Conservation (phyloP, 2,888 invertebrate species). For the Seladonia tumulorum region DNA sequence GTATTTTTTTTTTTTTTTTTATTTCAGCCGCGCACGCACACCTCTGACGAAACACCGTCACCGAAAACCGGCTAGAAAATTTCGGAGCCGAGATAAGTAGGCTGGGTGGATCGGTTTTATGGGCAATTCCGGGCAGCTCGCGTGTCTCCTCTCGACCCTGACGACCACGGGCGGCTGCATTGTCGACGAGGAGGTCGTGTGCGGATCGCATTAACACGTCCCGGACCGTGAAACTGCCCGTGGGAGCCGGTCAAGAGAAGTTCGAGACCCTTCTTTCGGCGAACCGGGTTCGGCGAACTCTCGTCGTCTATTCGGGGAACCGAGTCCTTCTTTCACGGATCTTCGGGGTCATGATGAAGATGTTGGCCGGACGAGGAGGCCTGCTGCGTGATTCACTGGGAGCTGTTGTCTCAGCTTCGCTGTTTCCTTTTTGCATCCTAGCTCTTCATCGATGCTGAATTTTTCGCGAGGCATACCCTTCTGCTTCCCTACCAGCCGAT, state of each 20-base stretch:
- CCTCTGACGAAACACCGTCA: slow-evolving; percentile 21
- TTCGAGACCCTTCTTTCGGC: neutral
- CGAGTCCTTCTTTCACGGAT: neutral
- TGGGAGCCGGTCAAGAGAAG: neutral
- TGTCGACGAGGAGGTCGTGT: neutral
- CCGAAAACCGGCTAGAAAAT: slow-evolving; percentile 4
- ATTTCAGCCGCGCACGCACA: neutral
- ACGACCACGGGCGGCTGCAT: neutral
- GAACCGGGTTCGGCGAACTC: slow-evolving; percentile 4
- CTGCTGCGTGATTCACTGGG: neutral
- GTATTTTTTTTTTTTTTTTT: too few relatives aligned
- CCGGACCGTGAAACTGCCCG: slow-evolving; percentile 8
- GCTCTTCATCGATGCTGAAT: neutral
- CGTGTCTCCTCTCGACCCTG: slow-evolving; percentile 4
- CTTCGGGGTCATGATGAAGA: neutral
- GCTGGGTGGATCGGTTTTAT: slow-evolving; percentile 21
- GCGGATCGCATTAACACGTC: slow-evolving; percentile 9
- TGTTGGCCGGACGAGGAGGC: neutral
- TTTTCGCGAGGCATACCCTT: neutral
- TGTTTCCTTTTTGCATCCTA: neutral
- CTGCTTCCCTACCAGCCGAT: neutral
- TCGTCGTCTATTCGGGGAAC: neutral
- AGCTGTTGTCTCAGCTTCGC: neutral
- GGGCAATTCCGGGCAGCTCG: slow-evolving; percentile 5
- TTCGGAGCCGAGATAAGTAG: neutral